These are phyloP conservation scores for Agonopterix arenella DNA, from an alignment of 2,888 invertebrate genomes.

Conservation along the genomic window DNA sequence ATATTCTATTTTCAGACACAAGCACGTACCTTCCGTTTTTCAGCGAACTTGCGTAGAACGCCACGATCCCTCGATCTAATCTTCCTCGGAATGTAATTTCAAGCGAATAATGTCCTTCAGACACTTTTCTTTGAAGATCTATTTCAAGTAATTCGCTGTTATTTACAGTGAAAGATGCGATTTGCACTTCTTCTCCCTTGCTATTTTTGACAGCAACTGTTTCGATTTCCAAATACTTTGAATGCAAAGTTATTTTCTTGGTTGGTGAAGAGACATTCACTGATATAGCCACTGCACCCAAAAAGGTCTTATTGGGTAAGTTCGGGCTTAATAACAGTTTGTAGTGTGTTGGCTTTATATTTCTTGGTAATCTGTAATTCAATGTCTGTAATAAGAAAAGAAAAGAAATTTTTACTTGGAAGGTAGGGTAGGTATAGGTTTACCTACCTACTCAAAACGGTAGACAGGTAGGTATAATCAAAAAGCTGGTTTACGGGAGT, in stretches of 20 bases:
- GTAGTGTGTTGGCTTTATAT: constrained; percentile 80
- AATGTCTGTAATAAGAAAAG: not conserved
- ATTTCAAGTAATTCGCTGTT: constrained; percentile 56
- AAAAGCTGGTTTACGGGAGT: not conserved
- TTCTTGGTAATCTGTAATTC: constrained; percentile 67
- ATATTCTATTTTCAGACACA: not conserved
- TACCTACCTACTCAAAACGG: not conserved
- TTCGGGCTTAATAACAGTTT: constrained; percentile 82
- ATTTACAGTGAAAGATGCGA: constrained; percentile 11
- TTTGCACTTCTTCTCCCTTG: constrained; percentile 1
- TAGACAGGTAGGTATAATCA: not conserved
- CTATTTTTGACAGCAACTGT: constrained; percentile 23
- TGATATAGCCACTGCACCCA: constrained; percentile 73
- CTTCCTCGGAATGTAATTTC: constrained; percentile 67
- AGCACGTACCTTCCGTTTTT: constrained; percentile 59
- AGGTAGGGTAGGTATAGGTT: too few relatives aligned
- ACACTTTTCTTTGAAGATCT: constrained; percentile 37
- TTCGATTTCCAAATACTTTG: constrained; percentile 74
- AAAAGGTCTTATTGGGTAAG: constrained; percentile 70
- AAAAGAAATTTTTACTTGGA: too few relatives aligned
- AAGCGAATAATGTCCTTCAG: constrained; percentile 44
- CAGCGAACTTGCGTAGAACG: constrained; percentile 76
- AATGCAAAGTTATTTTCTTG: constrained; percentile 76
- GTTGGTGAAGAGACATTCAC: constrained; percentile 58
- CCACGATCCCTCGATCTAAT: constrained; percentile 66